These are phyloP conservation scores for Drosophila triauraria DNA, from an alignment of 1,140 invertebrate species.

Conservation along the genomic window DNA sequence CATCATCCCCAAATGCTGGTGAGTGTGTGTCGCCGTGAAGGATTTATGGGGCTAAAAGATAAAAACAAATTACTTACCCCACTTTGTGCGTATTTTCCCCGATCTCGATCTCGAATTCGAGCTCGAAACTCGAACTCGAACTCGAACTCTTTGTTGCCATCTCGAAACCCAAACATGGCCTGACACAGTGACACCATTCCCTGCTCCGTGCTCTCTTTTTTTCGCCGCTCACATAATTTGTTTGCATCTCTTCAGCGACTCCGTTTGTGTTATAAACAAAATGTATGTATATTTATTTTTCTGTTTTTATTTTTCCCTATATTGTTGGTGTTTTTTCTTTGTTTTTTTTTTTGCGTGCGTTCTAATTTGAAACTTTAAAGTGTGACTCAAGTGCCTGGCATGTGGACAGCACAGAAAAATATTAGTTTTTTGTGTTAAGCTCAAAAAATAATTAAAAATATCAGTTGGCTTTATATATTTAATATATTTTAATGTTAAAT, in stretches of 20 bases:
- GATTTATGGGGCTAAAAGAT: slow-evolving; percentile 5
- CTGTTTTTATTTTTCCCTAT: not conserved
- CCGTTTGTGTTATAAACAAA: slow-evolving; percentile 12
- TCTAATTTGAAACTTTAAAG: slow-evolving; percentile 15
- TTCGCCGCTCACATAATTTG: slow-evolving; percentile 17
- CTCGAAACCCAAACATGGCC: slow-evolving; percentile 48
- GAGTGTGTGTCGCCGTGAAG: slow-evolving; percentile 6
- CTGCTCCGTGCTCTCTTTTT: slow-evolving; percentile 14
- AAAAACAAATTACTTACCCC: slow-evolving; percentile 8
- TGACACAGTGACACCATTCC: slow-evolving; percentile 61
- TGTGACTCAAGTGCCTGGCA: slow-evolving; percentile 22
- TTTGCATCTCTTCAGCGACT: slow-evolving; percentile 31
- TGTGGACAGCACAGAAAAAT: not conserved
- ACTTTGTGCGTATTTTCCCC: slow-evolving; percentile 13
- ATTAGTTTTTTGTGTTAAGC: not conserved
- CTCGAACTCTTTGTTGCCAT: slow-evolving; percentile 14
- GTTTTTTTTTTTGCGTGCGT: slow-evolving; percentile 6
- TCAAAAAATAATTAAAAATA: not conserved
- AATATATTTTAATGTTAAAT: not conserved
- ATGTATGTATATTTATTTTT: slow-evolving; percentile 3
- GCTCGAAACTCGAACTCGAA: slow-evolving; percentile 2
- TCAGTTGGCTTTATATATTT: not conserved
- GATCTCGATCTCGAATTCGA: not conserved
- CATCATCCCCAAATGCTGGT: slow-evolving; percentile 9
- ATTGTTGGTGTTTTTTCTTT: not conserved